Conservation (phyloP, 2,797 vertebrate species). For the Tapirus indicus region DNA sequence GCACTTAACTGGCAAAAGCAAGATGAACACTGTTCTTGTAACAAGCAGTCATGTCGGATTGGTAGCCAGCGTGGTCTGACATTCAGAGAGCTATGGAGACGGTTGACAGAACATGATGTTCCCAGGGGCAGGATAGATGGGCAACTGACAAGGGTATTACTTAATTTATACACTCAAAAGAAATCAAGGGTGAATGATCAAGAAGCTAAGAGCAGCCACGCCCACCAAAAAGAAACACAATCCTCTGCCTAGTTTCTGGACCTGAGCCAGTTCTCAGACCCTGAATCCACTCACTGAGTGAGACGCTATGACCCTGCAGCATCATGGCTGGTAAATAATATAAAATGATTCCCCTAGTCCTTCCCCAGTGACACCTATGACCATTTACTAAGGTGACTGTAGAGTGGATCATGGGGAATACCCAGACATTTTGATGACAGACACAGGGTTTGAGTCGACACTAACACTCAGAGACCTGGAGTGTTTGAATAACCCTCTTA, state of each 20-base stretch:
- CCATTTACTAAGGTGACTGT: not conserved
- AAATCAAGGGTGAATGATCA: not conserved
- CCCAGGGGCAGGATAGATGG: not conserved
- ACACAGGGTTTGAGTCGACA: not conserved
- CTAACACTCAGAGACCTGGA: not conserved
- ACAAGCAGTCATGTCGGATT: not conserved
- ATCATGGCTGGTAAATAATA: too few relatives aligned
- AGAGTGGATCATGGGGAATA: not conserved
- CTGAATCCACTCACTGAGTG: not conserved
- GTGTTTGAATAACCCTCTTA: not conserved
- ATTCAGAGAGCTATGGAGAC: not conserved
- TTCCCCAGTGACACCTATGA: not conserved
- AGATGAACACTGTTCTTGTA: not conserved
- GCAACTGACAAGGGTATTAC: not conserved
- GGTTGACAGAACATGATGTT: not conserved
- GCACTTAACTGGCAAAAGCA: not conserved
- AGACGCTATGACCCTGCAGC: not conserved
- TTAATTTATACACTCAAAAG: slow-evolving; percentile 12
- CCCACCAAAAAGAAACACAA: not conserved
- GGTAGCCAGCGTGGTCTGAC: not conserved
- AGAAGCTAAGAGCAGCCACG: not conserved
- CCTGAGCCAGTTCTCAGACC: slow-evolving; percentile 15
- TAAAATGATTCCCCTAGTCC: not conserved
- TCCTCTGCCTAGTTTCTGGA: not conserved
- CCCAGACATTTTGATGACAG: not conserved